Evolutionary conservation across 53 echinoderm and acorn worm genomes (phyloP).

Genomic region (Actinopyga echinites): DNA sequence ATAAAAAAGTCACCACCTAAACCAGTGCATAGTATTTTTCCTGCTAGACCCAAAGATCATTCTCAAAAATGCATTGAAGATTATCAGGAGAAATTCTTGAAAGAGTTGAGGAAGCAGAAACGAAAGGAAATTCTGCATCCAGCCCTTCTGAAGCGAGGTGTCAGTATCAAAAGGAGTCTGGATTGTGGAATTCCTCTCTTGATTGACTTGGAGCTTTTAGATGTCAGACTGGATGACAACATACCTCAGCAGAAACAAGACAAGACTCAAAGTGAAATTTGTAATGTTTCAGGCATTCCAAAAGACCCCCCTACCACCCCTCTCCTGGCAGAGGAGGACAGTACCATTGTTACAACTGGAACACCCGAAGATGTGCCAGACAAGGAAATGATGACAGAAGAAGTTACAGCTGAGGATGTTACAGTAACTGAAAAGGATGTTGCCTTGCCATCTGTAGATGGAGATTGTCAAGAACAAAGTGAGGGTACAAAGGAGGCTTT

Average conservation of each 20-base stretch:
- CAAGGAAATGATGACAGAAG: too few relatives aligned
- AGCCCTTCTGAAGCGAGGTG: constrained; percentile 48
- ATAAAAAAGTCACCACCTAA: constrained; percentile 29
- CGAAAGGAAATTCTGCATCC: constrained; percentile 65
- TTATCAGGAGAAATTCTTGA: constrained; percentile 42
- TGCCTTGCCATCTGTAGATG: too few relatives aligned
- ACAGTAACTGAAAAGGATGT: too few relatives aligned
- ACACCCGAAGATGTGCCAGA: background rate
- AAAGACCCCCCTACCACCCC: background rate
- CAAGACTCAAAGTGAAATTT: background rate
- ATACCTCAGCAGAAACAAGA: background rate
- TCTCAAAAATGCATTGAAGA: constrained; percentile 42
- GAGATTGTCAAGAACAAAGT: too few relatives aligned
- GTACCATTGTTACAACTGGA: background rate
- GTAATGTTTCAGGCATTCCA: background rate
- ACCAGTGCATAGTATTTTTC: constrained; percentile 17
- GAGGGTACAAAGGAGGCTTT: too few relatives aligned
- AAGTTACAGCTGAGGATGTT: too few relatives aligned
- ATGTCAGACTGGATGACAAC: background rate
- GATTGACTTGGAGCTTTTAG: constrained; percentile 10
- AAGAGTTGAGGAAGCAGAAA: constrained; percentile 35
- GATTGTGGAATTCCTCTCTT: constrained; percentile 15
- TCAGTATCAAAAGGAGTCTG: constrained; percentile 40
- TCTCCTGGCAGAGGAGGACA: background rate
- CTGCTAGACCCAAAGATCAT: constrained; percentile 3